phyloP scores from a whole-genome alignment of 2,888 invertebrate genomes.

The Zygaena filipendulae region DNA sequence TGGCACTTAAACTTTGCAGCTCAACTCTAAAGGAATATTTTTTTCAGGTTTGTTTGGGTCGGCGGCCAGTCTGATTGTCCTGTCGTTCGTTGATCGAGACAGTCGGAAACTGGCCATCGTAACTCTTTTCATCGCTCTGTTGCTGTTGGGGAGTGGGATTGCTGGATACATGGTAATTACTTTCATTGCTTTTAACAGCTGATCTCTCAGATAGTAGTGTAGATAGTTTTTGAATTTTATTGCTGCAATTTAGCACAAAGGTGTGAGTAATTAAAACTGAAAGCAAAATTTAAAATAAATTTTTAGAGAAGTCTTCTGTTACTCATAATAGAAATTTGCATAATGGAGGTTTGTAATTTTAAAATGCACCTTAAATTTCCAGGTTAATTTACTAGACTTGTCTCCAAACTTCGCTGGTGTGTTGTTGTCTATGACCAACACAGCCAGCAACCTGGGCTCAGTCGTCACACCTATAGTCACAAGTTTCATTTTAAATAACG shows the following conservation, averaged over 20 bases:
- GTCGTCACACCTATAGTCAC: slow-evolving; percentile 78
- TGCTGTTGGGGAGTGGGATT: slow-evolving; percentile 72
- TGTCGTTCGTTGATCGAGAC: slow-evolving; percentile 59
- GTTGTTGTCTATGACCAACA: slow-evolving; percentile 83
- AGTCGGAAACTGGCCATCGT: slow-evolving; percentile 58
- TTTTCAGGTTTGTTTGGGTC: slow-evolving; percentile 69
- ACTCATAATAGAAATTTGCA: no score
- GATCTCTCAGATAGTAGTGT: no score
- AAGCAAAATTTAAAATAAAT: neutral
- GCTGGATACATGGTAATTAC: slow-evolving; percentile 74
- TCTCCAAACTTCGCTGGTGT: slow-evolving; percentile 85
- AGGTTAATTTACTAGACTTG: no score
- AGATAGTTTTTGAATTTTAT: no score
- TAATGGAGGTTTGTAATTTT: no score
- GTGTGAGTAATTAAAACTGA: no score
- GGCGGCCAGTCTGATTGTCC: slow-evolving; percentile 67
- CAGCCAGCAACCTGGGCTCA: slow-evolving; percentile 75
- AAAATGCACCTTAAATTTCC: no score
- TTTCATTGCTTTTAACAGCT: no score
- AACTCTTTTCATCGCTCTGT: slow-evolving; percentile 70
- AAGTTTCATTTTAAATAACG: slow-evolving; percentile 72
- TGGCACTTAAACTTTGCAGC: no score
- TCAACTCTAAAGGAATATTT: no score
- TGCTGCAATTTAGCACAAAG: no score
- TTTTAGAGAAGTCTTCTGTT: no score